Evolutionary conservation across 2,888 invertebrate species (phyloP).

Genomic region (Cheiracanthium punctorium): DNA sequence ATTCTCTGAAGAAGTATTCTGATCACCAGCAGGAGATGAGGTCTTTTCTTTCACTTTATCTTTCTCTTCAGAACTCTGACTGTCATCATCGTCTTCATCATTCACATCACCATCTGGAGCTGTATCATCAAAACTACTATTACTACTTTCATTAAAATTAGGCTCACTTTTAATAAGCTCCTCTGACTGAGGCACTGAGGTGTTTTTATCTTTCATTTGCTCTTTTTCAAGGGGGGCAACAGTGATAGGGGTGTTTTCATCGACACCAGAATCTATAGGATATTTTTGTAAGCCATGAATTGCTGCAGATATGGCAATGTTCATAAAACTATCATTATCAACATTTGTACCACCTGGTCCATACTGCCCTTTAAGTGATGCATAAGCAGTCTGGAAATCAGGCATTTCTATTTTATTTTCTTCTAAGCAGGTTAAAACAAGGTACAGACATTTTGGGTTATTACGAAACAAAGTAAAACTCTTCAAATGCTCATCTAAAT

Average conservation of each 20-base stretch:
- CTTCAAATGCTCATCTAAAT: conserved; percentile 78
- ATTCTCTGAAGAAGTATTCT: conserved; percentile 26
- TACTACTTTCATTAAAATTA: conserved; percentile 39
- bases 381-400: conserved; percentile 38
- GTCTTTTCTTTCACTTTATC: background rate
- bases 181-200: conserved; percentile 21
- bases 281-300: conserved; percentile 73
- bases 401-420: conserved; percentile 73
- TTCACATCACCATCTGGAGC: conserved; percentile 24
- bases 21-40: conserved; percentile 17
- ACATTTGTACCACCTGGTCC: conserved; percentile 60
- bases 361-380: conserved; percentile 56
- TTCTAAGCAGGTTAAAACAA: conserved; percentile 78
- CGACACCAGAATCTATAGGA: conserved; percentile 5
- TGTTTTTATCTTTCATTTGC: conserved; percentile 43
- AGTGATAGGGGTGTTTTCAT: conserved; percentile 62
- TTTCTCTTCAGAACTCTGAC: conserved; percentile 35
- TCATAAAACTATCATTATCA: conserved; percentile 74
- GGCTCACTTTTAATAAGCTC: conserved; percentile 29
- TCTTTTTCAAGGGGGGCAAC: conserved; percentile 66
- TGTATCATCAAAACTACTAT: conserved; percentile 56
- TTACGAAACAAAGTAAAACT: conserved; percentile 79
- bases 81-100: conserved; percentile 49
- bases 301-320: conserved; percentile 75
- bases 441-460: conserved; percentile 80